Percentiles rank a stretch among this genome's conserved stretches.
Evolutionary conservation across 1,140 invertebrate genomes (phyloP).

Genomic region (Popillia japonica): DNA sequence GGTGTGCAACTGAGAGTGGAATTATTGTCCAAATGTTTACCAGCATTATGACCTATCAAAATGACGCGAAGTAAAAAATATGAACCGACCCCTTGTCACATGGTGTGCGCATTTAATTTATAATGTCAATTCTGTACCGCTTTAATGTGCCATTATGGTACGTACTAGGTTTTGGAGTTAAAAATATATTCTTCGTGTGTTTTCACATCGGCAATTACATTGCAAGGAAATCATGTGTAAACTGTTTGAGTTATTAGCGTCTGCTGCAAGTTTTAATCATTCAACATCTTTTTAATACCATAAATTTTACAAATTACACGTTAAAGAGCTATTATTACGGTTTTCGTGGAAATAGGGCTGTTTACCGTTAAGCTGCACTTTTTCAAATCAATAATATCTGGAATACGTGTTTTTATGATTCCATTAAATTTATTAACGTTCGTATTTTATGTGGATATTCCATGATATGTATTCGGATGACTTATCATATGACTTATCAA

Average conservation of each 20-base stretch:
- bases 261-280: background rate
- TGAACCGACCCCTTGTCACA: background rate
- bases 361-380: background rate
- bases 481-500: too few relatives aligned
- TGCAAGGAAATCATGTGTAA: background rate
- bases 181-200: background rate
- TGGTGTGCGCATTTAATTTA: background rate
- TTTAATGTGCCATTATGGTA: background rate
- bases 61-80: background rate
- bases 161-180: background rate
- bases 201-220: slow-evolving; percentile 1
- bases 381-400: background rate
- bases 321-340: background rate
- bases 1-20: background rate
- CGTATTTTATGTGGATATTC: too few relatives aligned
- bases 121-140: background rate
- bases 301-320: background rate
- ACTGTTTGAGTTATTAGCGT: background rate
- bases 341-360: too few relatives aligned
- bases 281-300: background rate
- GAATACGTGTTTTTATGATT: background rate
- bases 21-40: background rate
- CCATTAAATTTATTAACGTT: too few relatives aligned
- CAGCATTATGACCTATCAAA: background rate
- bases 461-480: too few relatives aligned